A percentile compares a stretch with the other conserved stretches of the same genome.
These are phyloP conservation scores for Perca schrenkii DNA, from an alignment of 2,113 vertebrate genomes.

Conservation along the genomic window DNA sequence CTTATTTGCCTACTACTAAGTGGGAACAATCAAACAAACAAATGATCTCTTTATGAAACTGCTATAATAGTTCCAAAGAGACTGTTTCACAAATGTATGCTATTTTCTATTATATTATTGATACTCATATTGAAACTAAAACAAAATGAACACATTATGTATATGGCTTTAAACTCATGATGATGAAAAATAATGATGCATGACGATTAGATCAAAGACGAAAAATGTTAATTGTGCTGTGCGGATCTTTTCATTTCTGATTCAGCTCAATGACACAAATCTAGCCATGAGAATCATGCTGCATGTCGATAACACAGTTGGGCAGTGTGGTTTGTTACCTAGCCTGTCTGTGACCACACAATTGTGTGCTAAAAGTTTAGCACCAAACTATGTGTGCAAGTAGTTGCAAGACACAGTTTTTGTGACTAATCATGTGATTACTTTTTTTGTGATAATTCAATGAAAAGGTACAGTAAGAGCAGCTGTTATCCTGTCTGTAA, in stretches of 20 bases:
- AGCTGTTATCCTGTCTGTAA: neutral
- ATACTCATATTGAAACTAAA: neutral
- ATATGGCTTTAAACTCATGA: slow-evolving; percentile 21
- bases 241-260: slow-evolving; percentile 11
- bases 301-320: neutral
- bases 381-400: neutral
- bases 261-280: slow-evolving; percentile 16
- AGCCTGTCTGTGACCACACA: neutral
- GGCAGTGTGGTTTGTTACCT: slow-evolving; percentile 29
- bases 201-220: slow-evolving; percentile 11
- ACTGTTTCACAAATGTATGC: slow-evolving; percentile 13
- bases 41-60: slow-evolving; percentile 9
- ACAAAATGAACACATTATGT: neutral
- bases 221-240: slow-evolving; percentile 9
- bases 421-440: neutral
- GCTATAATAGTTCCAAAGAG: slow-evolving; percentile 7
- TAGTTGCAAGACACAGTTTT: slow-evolving; percentile 1
- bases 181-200: slow-evolving; percentile 31
- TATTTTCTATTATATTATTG: neutral
- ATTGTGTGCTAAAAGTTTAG: slow-evolving; percentile 35
- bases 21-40: slow-evolving; percentile 20
- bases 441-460: neutral
- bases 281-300: slow-evolving; percentile 6
- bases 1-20: neutral
- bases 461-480: neutral